phyloP scores from a whole-genome alignment of 2,888 invertebrate species.

The Hypena proboscidalis region DNA sequence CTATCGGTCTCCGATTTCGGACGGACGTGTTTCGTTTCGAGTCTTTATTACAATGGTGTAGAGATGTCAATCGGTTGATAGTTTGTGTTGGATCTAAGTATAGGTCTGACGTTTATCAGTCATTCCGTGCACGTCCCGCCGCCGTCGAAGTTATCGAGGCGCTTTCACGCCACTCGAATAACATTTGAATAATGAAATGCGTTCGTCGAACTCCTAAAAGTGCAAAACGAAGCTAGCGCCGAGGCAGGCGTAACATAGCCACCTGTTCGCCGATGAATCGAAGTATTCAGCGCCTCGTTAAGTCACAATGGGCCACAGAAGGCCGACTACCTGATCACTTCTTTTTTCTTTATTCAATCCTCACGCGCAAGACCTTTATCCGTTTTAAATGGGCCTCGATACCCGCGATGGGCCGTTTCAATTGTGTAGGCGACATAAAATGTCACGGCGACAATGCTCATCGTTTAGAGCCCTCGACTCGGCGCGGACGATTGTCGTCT shows the following conservation, averaged over 20 bases:
- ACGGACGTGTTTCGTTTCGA: conserved; percentile 45
- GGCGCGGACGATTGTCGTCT: conserved; percentile 54
- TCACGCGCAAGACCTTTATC: conserved; percentile 47
- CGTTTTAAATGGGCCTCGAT: conserved; percentile 52
- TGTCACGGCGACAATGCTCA: conserved; percentile 70
- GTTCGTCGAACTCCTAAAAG: conserved; percentile 78
- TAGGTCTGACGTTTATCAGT: conserved; percentile 63
- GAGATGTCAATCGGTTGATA: conserved; percentile 50
- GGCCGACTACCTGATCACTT: conserved; percentile 64
- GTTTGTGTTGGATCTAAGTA: conserved; percentile 46
- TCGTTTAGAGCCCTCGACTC: conserved; percentile 59
- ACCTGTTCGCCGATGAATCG: conserved; percentile 64
- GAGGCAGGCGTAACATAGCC: conserved; percentile 53
- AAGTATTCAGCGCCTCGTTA: conserved; percentile 73
- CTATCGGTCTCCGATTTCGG: conserved; percentile 46
- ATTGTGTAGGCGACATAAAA: conserved; percentile 69
- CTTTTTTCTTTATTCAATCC: conserved; percentile 46
- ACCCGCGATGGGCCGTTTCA: conserved; percentile 58
- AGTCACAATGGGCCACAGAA: conserved; percentile 69
- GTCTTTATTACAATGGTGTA: conserved; percentile 53
- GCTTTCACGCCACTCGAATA: conserved; percentile 80
- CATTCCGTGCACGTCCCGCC: conserved; percentile 69
- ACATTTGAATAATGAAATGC: conserved; percentile 78
- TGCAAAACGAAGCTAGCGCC: conserved; percentile 65
- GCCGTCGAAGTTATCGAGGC: conserved; percentile 71